Base-by-base conservation (phyloP, 2,888 invertebrate species). In the Drosophila emarginata region DNA sequence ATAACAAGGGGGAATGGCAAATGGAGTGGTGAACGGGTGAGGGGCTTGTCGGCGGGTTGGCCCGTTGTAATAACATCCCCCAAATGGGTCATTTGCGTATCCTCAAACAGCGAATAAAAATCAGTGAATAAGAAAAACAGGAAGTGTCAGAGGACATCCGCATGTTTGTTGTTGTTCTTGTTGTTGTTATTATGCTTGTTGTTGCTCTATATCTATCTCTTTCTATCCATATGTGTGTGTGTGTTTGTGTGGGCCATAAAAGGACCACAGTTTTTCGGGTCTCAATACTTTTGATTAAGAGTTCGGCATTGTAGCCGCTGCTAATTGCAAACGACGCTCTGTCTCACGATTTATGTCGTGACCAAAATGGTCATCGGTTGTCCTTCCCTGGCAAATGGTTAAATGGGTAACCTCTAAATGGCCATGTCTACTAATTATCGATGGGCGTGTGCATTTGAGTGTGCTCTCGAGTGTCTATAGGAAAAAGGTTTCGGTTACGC, bases 71-170 rank as follows among this genome's bases (percentile, higher is more conserved):
- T 90, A 91, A 91, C 91, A 91, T 91, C 91, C 91, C 91, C 91
- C 91, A 91, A 91, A 91, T 91, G 91, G 91, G 91, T 90, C 90
- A 91, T 91, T 91, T 91, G 91, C 91, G 91, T 90, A 88, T 90
- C 89, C 90, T 90, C 90, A 90, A 91, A 91, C 89, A 90, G 89
- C 90, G 89, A 88, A 91, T 90, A 90, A 91, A 91, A 91, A 91
- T 91, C 91, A 91, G 89, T 91, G 91, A 91, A 90, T 89, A 90
- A 89, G 89, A 88, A 88, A 88, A 90, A 89, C 89, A 87, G 87
- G 87, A 86, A 80, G 80, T 90, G 89, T 89, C 89, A 88, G 89
- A 89, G 89, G 90, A 89, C 87, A 88, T 89, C 84, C 86, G 86
- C 77, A 81, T 82, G 85, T 80, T 87, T 87, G 88, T 83, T 75